Evolutionary conservation across 1,140 invertebrate genomes (phyloP), one percentile per base, ranked within the genome.

Genomic region (Xylocopa sonorina): DNA sequence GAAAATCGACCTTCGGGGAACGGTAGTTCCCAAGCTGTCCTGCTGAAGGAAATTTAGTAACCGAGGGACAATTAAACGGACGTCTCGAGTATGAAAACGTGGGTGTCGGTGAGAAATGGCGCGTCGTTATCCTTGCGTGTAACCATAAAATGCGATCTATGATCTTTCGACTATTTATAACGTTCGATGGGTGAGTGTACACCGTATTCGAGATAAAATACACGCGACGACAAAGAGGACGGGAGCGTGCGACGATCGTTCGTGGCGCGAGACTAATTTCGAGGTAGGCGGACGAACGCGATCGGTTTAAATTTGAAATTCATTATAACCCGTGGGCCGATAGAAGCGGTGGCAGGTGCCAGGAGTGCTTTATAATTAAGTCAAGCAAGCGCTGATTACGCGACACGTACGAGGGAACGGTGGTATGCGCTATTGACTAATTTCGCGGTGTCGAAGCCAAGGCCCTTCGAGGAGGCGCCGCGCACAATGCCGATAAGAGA

Each of bases 281-380:
- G 18, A 34, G n/a, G 29, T 21, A 18, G 29, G 5, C 43, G 32
- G 7, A 29, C n/a, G 24, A 41, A 16, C 43, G 46, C 43, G 72
- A 43, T 32, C 46, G 72, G 34, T 64, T 74, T 29, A 38, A 46
- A 71, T 69, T 41, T 50, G 21, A 48, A 48, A 60, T 50, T 69
- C 75, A 69, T 77, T 77, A 77, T 77, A 71, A 18, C 41, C 34
- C 29, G 34, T 51, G n/a, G 53, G 46, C 41, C 64, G 64, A 68
- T 58, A 41, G 62, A 6, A 53, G 18, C 46, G 63, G 34, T 14
- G 9, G 18, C 10, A n/a, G 18, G 27, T 32, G 32, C 21, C 0
- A 50, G 14, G 73, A 68, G 63, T 82, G 78, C 82, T 75, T 77
- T 64, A 82, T 82, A 87, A 84, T 86, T 80, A 79, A 79, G 85